Conservation (phyloP, 2,113 vertebrate species). For the Neodontobutis hainanensis region DNA sequence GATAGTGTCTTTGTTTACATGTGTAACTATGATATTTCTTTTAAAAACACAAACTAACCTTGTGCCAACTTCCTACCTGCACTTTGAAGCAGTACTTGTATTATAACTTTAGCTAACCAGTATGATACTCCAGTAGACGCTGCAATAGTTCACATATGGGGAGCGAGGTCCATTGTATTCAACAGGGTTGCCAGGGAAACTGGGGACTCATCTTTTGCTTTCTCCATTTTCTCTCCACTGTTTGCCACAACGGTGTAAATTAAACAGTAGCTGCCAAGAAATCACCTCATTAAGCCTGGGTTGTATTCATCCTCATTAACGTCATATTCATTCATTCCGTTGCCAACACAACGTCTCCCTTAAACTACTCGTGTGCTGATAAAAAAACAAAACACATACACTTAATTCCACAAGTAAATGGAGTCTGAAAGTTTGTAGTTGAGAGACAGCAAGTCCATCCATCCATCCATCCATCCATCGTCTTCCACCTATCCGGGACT, state of each 20-base stretch:
- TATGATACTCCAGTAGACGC: slow-evolving; percentile 75
- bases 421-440: no score
- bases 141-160: slow-evolving; percentile 62
- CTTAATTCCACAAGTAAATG: no score
- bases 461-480: no score
- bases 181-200: slow-evolving; percentile 49
- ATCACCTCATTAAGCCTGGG: slow-evolving; percentile 19
- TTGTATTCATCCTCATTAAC: no score
- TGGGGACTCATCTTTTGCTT: slow-evolving; percentile 43
- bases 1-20: slow-evolving; percentile 82
- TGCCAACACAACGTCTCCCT: no score
- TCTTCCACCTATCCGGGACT: no score
- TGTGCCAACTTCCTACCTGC: slow-evolving; percentile 80
- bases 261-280: slow-evolving; percentile 64
- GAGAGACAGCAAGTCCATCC: no score
- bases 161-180: slow-evolving; percentile 43
- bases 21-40: slow-evolving; percentile 76
- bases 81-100: slow-evolving; percentile 79
- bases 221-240: slow-evolving; percentile 33
- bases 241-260: slow-evolving; percentile 36
- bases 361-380: no score
- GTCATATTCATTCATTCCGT: no score
- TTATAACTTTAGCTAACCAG: slow-evolving; percentile 74
- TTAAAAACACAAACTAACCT: slow-evolving; percentile 76
- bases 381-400: no score